These are phyloP conservation scores for Lutraria rhynchaena DNA, from an alignment of 1,140 invertebrate genomes.

Conservation along the genomic window DNA sequence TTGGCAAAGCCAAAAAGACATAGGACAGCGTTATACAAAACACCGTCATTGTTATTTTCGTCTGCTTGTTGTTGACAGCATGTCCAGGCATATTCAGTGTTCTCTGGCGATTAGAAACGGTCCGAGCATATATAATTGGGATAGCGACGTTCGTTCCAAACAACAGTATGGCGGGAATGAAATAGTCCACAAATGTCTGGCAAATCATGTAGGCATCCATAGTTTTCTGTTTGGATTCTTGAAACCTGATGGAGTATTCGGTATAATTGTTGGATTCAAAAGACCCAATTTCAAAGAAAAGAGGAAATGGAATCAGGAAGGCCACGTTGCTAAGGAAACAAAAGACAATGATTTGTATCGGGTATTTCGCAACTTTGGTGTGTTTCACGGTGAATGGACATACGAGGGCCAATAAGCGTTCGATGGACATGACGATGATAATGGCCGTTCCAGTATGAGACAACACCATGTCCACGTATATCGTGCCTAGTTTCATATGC, in stretches of 20 bases:
- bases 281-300: constrained; percentile 24
- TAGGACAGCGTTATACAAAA: constrained; percentile 43
- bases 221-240: not conserved
- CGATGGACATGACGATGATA: constrained; percentile 40
- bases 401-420: constrained; percentile 31
- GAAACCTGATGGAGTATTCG: constrained; percentile 21
- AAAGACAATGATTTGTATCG: constrained; percentile 5
- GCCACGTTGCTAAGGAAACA: constrained; percentile 32
- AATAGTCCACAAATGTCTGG: constrained; percentile 31
- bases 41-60: constrained; percentile 33
- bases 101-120: not conserved
- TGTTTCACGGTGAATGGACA: constrained; percentile 16
- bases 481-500: constrained; percentile 48
- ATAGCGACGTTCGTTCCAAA: constrained; percentile 20
- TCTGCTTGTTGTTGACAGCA: constrained; percentile 18
- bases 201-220: constrained; percentile 29
- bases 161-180: constrained; percentile 9
- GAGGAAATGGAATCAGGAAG: constrained; percentile 27
- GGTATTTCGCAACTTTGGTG: constrained; percentile 8
- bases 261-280: constrained; percentile 6
- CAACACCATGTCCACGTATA: constrained; percentile 37
- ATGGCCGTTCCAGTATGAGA: constrained; percentile 15
- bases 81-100: not conserved
- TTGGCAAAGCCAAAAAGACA: constrained; percentile 41
- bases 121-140: constrained; percentile 21